phyloP scores from a whole-genome alignment of 2,797 vertebrate species.

The Chrysocyon brachyurus region DNA sequence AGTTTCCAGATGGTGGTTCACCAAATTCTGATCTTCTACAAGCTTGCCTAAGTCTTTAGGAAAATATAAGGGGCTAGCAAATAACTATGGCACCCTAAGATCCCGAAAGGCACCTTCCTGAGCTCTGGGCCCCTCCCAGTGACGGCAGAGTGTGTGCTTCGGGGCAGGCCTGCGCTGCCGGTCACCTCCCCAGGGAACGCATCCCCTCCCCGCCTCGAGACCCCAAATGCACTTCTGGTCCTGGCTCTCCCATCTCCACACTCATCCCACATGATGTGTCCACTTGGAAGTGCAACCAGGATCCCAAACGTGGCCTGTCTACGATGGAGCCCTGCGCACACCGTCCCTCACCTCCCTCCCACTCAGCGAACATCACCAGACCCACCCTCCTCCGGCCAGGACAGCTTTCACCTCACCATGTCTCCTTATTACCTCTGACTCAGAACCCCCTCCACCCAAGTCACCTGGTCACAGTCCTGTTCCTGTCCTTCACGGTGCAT shows the following conservation, averaged over 20 bases:
- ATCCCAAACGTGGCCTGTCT: accelerated
- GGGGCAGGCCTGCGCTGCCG: accelerated
- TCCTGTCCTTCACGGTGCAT: accelerated
- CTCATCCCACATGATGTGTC: accelerated
- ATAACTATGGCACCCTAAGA: background rate
- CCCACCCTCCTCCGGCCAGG: accelerated
- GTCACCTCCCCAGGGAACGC: background rate
- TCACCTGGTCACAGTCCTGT: too few species aligned
- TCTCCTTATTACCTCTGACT: background rate
- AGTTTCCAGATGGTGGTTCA: background rate
- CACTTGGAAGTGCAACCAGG: accelerated
- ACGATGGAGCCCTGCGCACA: accelerated
- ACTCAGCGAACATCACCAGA: accelerated
- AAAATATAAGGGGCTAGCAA: background rate
- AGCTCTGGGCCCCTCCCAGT: background rate
- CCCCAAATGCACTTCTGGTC: background rate
- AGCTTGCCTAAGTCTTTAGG: background rate
- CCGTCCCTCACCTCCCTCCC: background rate
- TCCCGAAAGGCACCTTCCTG: background rate
- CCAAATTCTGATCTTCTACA: background rate
- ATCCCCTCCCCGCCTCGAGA: too few species aligned
- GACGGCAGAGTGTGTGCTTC: background rate
- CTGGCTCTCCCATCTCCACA: accelerated
- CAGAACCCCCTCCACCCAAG: too few species aligned
- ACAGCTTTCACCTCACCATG: accelerated